These are phyloP conservation scores for Prionace glauca DNA, from an alignment of 2,797 vertebrate genomes.

Conservation along the genomic window DNA sequence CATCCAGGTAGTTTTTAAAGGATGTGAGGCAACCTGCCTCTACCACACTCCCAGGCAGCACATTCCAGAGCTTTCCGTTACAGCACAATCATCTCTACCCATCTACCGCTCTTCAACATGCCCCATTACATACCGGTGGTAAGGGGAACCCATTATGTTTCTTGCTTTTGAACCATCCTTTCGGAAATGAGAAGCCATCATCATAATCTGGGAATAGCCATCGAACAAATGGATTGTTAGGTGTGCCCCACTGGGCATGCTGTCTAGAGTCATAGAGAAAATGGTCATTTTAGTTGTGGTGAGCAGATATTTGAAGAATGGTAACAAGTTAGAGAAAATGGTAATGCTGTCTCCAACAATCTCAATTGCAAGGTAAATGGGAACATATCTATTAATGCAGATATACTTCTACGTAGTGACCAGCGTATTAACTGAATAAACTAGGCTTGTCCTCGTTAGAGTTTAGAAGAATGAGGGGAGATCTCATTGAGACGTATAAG, in stretches of 20 bases:
- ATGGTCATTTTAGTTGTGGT: not conserved
- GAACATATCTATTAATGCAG: not conserved
- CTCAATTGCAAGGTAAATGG: not conserved
- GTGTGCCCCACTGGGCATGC: conserved; percentile 4
- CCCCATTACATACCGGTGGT: conserved; percentile 18
- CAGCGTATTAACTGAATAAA: too few species aligned
- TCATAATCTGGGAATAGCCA: conserved; percentile 34
- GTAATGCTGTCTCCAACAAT: not conserved
- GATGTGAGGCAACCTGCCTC: too few species aligned
- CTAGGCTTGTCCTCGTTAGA: too few species aligned
- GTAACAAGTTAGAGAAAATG: not conserved
- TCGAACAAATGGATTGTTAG: not conserved
- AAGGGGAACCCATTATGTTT: conserved; percentile 25
- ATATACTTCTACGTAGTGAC: not conserved
- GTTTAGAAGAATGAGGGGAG: too few species aligned
- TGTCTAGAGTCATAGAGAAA: not conserved
- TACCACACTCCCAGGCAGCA: too few species aligned
- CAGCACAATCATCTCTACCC: not conserved
- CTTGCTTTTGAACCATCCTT: conserved; percentile 13
- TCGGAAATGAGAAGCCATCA: conserved; percentile 5
- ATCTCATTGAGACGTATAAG: too few species aligned
- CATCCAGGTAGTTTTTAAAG: too few species aligned
- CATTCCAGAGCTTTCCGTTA: not conserved
- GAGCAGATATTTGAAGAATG: not conserved
- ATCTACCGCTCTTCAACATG: too few species aligned